phyloP scores from a whole-genome alignment of 2,888 invertebrate genomes.

The Cyclophora punctaria region DNA sequence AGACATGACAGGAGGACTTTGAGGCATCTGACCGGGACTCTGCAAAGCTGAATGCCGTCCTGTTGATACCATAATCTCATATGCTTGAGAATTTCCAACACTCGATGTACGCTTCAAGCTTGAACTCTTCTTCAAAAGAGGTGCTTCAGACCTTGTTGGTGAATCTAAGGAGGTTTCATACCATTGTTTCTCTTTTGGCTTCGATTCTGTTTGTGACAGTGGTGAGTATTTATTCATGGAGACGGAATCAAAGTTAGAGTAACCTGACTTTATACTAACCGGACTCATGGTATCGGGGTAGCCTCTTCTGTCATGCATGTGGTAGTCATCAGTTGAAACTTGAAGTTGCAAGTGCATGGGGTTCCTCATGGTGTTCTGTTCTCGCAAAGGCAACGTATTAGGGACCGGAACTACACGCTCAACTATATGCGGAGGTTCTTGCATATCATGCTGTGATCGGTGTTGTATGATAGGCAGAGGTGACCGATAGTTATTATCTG shows the following conservation, averaged over 20 bases:
- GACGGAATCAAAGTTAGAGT: slow-evolving; percentile 60
- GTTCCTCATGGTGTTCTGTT: slow-evolving; percentile 51
- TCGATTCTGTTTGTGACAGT: slow-evolving; percentile 54
- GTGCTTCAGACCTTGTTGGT: slow-evolving; percentile 53
- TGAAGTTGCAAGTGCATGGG: slow-evolving; percentile 60
- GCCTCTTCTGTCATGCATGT: slow-evolving; percentile 42
- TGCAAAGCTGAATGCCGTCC: slow-evolving; percentile 66
- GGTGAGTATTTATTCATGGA: slow-evolving; percentile 64
- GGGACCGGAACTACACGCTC: slow-evolving; percentile 53
- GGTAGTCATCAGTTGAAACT: slow-evolving; percentile 62
- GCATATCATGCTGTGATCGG: slow-evolving; percentile 61
- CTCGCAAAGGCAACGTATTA: slow-evolving; percentile 57
- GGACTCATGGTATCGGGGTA: slow-evolving; percentile 59
- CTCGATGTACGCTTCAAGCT: slow-evolving; percentile 73
- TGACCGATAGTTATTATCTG: slow-evolving; percentile 42
- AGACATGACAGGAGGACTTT: slow-evolving; percentile 55
- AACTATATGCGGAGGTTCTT: slow-evolving; percentile 48
- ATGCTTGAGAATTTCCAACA: slow-evolving; percentile 68
- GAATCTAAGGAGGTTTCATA: slow-evolving; percentile 81
- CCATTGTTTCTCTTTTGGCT: slow-evolving; percentile 78
- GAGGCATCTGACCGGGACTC: slow-evolving; percentile 49
- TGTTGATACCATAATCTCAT: slow-evolving; percentile 59
- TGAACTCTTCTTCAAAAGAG: slow-evolving; percentile 56
- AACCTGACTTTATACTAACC: slow-evolving; percentile 60
- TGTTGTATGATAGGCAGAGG: slow-evolving; percentile 52